Base-by-base conservation (phyloP, 2,113 vertebrate species). In the Microcebus tavaratra region DNA sequence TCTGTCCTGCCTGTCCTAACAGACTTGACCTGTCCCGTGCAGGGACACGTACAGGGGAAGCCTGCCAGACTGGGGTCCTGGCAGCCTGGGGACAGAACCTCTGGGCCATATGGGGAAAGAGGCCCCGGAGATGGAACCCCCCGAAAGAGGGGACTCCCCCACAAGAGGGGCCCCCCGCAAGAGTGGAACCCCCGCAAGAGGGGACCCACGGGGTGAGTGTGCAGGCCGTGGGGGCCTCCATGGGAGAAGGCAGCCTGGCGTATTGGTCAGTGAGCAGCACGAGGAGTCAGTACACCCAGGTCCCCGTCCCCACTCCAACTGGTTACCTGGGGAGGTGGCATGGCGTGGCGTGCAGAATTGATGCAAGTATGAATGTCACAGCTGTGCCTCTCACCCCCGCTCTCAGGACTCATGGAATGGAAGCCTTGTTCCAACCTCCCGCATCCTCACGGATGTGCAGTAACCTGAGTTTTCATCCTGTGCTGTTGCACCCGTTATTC, bases 261-360 rank as follows among this genome's bases (percentile, higher is more conserved):
- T 3, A 1, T 2, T 0, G 39, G 8, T 5, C 10, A 18, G 45
- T 6, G 17, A 21, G 23, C 45, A 4, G 34, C 27, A 11, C 0
- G 2, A 20, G 13, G 18, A 0, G 34, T 68, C 4, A 7, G 70
- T 14, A 42, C 7, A 17, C 8, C 27, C 12, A 25, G 23, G 18
- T 39, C 48, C 15, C 18, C 0, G 0, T 25, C 27, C 55, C 29
- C 27, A 57, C 15, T 7, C 39, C 25, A 53, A 50, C 84, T 55
- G n/a, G 76, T 8, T 36, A 36, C 65, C 31, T 21, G 10, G 31
- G 80, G 70, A 81, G 53, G 76, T 1, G 5, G 59, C 27, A n/a
- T 6, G 31, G 39, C 2, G 3, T 65, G 39, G 17, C 1, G 0
- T 11, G 17, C 39, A 31, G 59, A 36, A 23, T 73, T 39, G 63